Conservation (phyloP, 2,113 vertebrate genomes). For the Petaurus breviceps region DNA sequence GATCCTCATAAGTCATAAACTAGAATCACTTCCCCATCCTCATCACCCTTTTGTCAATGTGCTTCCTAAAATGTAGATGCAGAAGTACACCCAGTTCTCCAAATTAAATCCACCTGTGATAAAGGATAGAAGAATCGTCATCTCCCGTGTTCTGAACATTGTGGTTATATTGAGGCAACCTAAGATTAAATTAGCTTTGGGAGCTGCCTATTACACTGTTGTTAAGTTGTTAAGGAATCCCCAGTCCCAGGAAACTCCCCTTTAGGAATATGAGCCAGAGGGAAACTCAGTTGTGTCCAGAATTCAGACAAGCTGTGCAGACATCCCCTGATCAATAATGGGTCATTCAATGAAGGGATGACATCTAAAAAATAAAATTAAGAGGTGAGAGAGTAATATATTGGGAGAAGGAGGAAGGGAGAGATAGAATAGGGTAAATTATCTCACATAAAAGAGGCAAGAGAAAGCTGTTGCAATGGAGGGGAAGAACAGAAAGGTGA, state of each 20-base stretch:
- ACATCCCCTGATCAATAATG: neutral
- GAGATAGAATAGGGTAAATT: no score
- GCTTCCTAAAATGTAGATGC: neutral
- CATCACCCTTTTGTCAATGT: neutral
- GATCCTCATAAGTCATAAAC: neutral
- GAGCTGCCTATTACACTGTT: neutral
- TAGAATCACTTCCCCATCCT: neutral
- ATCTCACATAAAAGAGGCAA: no score
- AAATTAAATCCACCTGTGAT: neutral
- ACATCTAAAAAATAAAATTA: no score
- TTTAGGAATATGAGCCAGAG: neutral
- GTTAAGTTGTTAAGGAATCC: neutral
- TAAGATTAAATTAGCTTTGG: neutral
- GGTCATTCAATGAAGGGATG: neutral
- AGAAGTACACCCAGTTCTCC: neutral
- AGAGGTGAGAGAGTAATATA: no score
- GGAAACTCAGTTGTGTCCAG: neutral
- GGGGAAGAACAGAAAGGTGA: no score
- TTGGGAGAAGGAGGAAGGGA: no score
- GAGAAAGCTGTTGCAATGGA: no score
- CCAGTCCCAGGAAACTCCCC: neutral
- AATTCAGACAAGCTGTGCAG: neutral
- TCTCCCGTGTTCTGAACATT: neutral
- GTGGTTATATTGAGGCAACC: neutral
- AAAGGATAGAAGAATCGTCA: neutral